A percentile compares a stretch with the other conserved stretches of the same genome.
Evolutionary conservation across 2,113 vertebrate genomes (phyloP).

Genomic region (Oenanthe melanoleuca): DNA sequence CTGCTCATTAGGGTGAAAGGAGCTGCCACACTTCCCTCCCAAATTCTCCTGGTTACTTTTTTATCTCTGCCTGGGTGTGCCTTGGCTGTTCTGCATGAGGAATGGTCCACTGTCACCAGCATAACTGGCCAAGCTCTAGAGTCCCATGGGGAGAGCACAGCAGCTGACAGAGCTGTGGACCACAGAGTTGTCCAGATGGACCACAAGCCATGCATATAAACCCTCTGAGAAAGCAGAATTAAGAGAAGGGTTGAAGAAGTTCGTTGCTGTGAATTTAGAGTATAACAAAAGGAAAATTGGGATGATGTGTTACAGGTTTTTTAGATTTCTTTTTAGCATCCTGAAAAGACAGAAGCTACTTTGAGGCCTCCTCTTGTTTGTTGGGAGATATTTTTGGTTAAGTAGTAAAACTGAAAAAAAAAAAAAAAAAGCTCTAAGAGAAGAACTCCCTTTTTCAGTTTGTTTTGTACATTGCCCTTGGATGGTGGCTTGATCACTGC

Average conservation of each 20-base stretch:
- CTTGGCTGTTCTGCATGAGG: background rate
- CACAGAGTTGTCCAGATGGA: background rate
- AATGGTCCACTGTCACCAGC: background rate
- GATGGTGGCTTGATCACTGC: conserved; percentile 2
- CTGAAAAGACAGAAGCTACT: background rate
- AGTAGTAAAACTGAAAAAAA: background rate
- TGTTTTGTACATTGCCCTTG: background rate
- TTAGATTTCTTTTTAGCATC: background rate
- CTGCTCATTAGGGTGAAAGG: background rate
- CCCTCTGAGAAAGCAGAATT: background rate
- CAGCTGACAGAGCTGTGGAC: background rate
- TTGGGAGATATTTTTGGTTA: background rate
- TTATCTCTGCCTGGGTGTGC: background rate
- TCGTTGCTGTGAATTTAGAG: background rate
- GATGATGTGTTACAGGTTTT: background rate
- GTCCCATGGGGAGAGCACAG: background rate
- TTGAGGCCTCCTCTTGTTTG: background rate
- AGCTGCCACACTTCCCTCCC: background rate
- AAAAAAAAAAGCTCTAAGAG: background rate
- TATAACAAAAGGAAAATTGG: background rate
- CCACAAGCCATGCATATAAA: background rate
- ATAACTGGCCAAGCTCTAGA: background rate
- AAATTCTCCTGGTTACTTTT: background rate
- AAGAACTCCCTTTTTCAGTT: conserved; percentile 3
- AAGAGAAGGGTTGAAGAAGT: background rate